A percentile compares a stretch with the other conserved stretches of the same genome.
Evolutionary conservation across 2,797 vertebrate species (phyloP).

Genomic region (Microctenopoma steveboyesi): DNA sequence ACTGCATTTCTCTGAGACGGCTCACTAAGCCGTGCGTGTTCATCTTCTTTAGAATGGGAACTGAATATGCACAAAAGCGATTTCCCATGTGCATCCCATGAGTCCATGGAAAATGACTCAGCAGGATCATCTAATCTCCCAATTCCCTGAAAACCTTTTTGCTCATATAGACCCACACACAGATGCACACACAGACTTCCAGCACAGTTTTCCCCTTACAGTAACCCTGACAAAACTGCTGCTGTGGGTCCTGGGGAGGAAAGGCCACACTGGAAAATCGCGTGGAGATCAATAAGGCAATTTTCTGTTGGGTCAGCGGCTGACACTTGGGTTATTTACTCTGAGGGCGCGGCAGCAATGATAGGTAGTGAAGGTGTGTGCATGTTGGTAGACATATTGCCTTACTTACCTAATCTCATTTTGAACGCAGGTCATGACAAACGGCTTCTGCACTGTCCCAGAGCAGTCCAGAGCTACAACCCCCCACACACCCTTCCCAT

Average conservation of each 20-base stretch:
- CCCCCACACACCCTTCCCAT: not conserved
- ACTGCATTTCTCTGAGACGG: slow-evolving; percentile 29
- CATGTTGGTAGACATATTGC: slow-evolving; percentile 55
- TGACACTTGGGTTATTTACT: slow-evolving; percentile 76
- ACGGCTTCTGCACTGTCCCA: slow-evolving; percentile 37
- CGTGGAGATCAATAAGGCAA: slow-evolving; percentile 78
- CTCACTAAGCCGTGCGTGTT: slow-evolving; percentile 10
- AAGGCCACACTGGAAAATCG: slow-evolving; percentile 54
- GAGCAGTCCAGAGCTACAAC: slow-evolving; percentile 15
- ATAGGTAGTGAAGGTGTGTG: slow-evolving; percentile 5
- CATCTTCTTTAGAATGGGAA: slow-evolving; percentile 35
- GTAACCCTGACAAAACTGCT: slow-evolving; percentile 49
- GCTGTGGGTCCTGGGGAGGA: slow-evolving; percentile 41
- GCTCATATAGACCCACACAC: slow-evolving; percentile 10
- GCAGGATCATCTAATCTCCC: slow-evolving; percentile 56
- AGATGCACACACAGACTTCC: slow-evolving; percentile 18
- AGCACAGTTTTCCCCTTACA: slow-evolving; percentile 17
- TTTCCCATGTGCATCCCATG: slow-evolving; percentile 47
- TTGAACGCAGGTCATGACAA: slow-evolving; percentile 60
- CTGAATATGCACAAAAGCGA: slow-evolving; percentile 40
- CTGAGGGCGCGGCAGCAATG: slow-evolving; percentile 16
- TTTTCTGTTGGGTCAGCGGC: slow-evolving; percentile 74
- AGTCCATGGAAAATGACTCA: slow-evolving; percentile 57
- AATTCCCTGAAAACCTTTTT: slow-evolving; percentile 38
- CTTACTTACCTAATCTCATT: slow-evolving; percentile 57